Percentiles rank a stretch among this genome's conserved stretches.
Conservation (phyloP, 2,113 vertebrate genomes). For the Stomatorhinus ivindoensis region DNA sequence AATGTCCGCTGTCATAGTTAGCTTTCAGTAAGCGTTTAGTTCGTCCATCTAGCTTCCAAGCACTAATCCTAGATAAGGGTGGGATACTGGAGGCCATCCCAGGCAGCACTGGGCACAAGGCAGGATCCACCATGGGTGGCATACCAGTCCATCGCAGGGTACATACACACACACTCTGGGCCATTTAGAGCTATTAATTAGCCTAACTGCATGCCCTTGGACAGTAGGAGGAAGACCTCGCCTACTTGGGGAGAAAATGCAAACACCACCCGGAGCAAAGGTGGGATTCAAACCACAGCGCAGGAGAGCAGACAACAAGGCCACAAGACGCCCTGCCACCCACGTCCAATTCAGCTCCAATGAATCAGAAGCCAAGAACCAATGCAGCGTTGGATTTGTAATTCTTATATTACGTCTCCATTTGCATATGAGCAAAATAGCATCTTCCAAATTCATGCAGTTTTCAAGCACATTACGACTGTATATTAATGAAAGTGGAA, state of each 20-base stretch:
- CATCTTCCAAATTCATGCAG: neutral
- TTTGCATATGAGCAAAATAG: neutral
- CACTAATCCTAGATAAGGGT: neutral
- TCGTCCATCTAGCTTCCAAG: neutral
- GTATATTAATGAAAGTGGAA: neutral
- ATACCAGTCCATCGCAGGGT: neutral
- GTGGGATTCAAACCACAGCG: neutral
- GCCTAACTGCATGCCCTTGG: neutral
- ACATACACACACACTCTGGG: neutral
- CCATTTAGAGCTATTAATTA: neutral
- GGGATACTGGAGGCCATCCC: neutral
- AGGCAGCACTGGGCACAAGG: neutral
- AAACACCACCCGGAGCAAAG: neutral
- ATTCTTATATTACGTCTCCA: neutral
- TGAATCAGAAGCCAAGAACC: neutral
- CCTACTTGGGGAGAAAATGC: neutral
- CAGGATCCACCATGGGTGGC: neutral
- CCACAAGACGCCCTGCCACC: neutral
- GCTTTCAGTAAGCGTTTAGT: neutral
- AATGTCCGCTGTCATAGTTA: neutral
- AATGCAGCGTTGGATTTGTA: neutral
- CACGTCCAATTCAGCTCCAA: neutral
- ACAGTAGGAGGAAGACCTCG: neutral
- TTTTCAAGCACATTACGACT: neutral
- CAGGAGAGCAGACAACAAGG: too few relatives aligned